Conservation (phyloP, 1,140 invertebrate genomes). For the Chironomus striatipennis region DNA sequence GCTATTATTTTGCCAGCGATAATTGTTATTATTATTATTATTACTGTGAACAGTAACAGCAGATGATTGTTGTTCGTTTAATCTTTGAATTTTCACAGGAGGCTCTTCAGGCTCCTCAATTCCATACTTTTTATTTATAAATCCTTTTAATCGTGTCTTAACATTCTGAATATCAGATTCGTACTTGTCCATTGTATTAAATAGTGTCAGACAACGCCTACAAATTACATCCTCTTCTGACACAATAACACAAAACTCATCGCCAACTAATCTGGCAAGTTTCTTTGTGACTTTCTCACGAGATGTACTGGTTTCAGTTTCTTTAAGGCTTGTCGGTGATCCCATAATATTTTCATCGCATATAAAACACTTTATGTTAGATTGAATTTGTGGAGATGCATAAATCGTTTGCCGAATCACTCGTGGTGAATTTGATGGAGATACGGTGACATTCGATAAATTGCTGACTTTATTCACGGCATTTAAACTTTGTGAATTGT, state of each 20-base stretch:
- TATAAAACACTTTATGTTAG: neutral
- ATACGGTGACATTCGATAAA: slow-evolving; percentile 39
- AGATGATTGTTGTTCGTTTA: slow-evolving; percentile 27
- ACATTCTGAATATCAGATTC: slow-evolving; percentile 39
- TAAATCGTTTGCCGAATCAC: slow-evolving; percentile 20
- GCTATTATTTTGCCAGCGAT: slow-evolving; percentile 30
- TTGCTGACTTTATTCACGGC: slow-evolving; percentile 40
- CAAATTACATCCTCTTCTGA: slow-evolving; percentile 39
- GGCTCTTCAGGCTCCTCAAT: slow-evolving; percentile 33
- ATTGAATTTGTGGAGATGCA: neutral
- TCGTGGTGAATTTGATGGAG: slow-evolving; percentile 35
- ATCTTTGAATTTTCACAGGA: slow-evolving; percentile 36
- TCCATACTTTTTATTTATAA: slow-evolving; percentile 39
- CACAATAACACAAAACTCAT: slow-evolving; percentile 38
- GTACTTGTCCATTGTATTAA: slow-evolving; percentile 39
- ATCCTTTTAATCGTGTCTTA: slow-evolving; percentile 35
- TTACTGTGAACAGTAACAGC: slow-evolving; percentile 25
- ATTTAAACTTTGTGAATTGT: slow-evolving; percentile 24
- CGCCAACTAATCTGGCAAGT: slow-evolving; percentile 38
- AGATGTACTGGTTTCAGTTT: slow-evolving; percentile 36
- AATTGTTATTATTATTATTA: slow-evolving; percentile 30
- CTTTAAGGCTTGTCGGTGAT: slow-evolving; percentile 29
- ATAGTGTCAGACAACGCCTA: slow-evolving; percentile 37
- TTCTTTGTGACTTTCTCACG: slow-evolving; percentile 39
- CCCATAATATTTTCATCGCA: slow-evolving; percentile 19